Evolutionary conservation across 1,140 invertebrate genomes (phyloP), one percentile per base, ranked within the genome.

Genomic region (Drosophila albomicans): DNA sequence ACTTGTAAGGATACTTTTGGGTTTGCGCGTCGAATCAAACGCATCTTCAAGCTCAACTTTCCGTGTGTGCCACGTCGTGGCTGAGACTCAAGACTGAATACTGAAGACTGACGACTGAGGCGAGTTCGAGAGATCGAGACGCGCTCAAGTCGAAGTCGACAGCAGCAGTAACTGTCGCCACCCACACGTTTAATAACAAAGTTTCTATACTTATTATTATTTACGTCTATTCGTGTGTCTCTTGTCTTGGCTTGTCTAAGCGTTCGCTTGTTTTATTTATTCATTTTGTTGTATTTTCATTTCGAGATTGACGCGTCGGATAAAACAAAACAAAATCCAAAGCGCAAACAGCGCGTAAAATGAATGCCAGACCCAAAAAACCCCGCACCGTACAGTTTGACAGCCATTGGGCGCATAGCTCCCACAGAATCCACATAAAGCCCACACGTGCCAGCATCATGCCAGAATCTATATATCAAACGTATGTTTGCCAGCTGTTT

Each of bases 301-400:
- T 58, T 72, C 30, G 58, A 81, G 82, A 86, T 86, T 86, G 82
- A 86, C 79, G 82, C 75, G 70, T 63, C 71, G 75, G 75, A 86
- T 86, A 84, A 80, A 77, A 61, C 54, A 43, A 65, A 65, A 62
- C 25, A 61, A 68, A 62, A 64, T 56, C 64, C 56, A 65, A 64
- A 75, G 49, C 54, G 62, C 68, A 75, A 46, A 68, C 58, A 54
- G 71, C 64, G 64, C 71, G 71, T 74, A 74, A 74, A 68, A 68
- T 74, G 20, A 68, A 49, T 66, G 35, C 25, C 69, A 66, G 63
- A 46, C 35, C 35, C 35, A 38, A 38, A 38, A 25, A 10, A 38
- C 64, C 25, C 28, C 13, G 46, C 46, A 68, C 28, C 13, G 46
- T 15, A 68, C 71, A 62, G 57, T 74, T 74, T 62, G 65, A 57